Evolutionary conservation across 2,888 invertebrate genomes (phyloP).

Genomic region (Tenthredo mesomela): DNA sequence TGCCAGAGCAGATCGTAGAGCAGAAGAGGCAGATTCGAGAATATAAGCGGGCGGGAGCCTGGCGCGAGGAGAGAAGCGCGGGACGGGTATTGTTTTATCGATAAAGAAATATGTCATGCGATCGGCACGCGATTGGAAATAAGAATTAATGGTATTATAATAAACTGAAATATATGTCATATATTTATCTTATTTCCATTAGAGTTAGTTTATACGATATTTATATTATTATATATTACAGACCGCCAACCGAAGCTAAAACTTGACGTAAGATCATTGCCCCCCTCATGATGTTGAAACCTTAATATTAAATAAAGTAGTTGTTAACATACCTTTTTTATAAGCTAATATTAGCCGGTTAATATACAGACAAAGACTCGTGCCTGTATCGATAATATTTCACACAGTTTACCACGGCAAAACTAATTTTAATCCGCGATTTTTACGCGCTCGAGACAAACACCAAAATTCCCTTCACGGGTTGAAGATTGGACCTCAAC

Average conservation of each 20-base stretch:
- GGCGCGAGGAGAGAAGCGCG: constrained; percentile 63
- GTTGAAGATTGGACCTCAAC: constrained; percentile 71
- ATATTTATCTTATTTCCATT: too few relatives aligned
- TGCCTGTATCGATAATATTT: constrained; percentile 36
- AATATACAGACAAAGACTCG: constrained; percentile 55
- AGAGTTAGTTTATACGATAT: too few relatives aligned
- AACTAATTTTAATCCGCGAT: constrained; percentile 65
- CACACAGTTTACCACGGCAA: constrained; percentile 52
- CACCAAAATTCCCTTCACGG: constrained; percentile 72
- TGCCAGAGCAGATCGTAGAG: constrained; percentile 45
- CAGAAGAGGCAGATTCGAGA: constrained; percentile 35
- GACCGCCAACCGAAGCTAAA: constrained; percentile 47
- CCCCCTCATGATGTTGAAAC: constrained; percentile 37
- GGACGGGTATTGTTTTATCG: constrained; percentile 73
- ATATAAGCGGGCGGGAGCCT: constrained; percentile 50
- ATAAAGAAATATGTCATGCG: constrained; percentile 65
- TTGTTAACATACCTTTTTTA: constrained; percentile 67
- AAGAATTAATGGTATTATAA: constrained; percentile 27
- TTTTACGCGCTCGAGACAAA: constrained; percentile 67
- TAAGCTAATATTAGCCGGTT: constrained; percentile 64
- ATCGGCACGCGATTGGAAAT: constrained; percentile 56
- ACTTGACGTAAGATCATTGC: constrained; percentile 53
- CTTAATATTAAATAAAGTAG: constrained; percentile 59
- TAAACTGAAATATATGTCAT: constrained; percentile 24
- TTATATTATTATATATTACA: too few relatives aligned